Conservation (phyloP, 2,113 vertebrate species). For the Lasiurus cinereus region DNA sequence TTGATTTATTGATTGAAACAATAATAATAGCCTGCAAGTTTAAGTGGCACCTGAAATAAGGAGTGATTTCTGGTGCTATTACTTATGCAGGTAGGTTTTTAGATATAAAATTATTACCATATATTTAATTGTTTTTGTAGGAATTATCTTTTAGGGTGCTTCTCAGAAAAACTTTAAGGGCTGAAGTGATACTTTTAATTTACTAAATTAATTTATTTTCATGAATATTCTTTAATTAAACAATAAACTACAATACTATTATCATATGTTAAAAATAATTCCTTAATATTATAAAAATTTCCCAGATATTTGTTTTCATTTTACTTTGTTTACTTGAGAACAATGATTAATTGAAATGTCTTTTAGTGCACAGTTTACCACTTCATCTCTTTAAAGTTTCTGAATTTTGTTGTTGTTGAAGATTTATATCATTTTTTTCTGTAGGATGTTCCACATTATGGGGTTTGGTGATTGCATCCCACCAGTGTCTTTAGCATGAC, state of each 20-base stretch:
- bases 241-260: not conserved
- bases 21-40: not conserved
- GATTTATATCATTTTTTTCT: not conserved
- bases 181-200: not conserved
- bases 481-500: not conserved
- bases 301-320: not conserved
- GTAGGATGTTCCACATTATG: not conserved
- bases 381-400: not conserved
- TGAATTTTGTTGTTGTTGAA: not conserved
- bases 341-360: not conserved
- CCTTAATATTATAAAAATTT: not conserved
- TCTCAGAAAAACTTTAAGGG: not conserved
- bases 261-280: not conserved
- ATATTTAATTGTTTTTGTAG: slow-evolving; percentile 29
- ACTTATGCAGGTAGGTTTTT: not conserved
- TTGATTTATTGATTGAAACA: slow-evolving; percentile 70
- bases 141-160: not conserved
- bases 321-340: not conserved
- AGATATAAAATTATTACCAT: not conserved
- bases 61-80: not conserved
- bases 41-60: slow-evolving; percentile 57
- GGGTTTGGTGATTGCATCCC: not conserved
- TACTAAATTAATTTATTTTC: not conserved
- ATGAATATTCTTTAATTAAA: slow-evolving; percentile 36
- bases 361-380: not conserved